These are phyloP conservation scores for Cataglyphis altisquamis DNA, from an alignment of 2,888 invertebrate species.

Conservation along the genomic window DNA sequence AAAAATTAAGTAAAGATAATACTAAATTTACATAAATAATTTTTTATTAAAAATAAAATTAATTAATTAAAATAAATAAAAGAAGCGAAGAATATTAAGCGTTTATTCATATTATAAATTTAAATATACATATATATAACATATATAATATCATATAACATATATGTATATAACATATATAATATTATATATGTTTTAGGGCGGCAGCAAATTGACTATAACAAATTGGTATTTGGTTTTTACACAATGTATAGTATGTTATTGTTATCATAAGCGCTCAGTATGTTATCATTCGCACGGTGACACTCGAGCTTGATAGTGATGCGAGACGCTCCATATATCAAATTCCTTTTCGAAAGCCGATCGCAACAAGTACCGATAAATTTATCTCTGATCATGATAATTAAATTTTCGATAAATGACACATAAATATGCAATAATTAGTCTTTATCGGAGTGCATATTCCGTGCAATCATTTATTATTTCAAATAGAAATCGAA, in stretches of 20 bases:
- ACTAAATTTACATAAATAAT: too few species aligned
- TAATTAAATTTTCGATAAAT: not conserved
- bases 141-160: too few species aligned
- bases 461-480: not conserved
- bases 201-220: not conserved
- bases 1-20: too few species aligned
- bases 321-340: not conserved
- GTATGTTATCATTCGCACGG: not conserved
- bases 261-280: too few species aligned
- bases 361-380: not conserved
- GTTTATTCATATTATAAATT: not conserved
- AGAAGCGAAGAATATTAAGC: not conserved
- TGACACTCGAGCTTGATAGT: not conserved
- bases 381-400: not conserved
- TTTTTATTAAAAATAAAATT: too few species aligned
- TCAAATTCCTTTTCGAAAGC: not conserved
- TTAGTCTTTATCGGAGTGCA: not conserved
- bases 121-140: too few species aligned
- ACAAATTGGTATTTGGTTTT: not conserved
- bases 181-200: not conserved
- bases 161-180: not conserved
- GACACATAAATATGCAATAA: not conserved
- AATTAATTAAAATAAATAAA: not conserved
- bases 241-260: not conserved
- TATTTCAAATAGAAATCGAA: not conserved